phyloP scores from a whole-genome alignment of 2,797 vertebrate genomes.

The Hybognathus amarus region DNA sequence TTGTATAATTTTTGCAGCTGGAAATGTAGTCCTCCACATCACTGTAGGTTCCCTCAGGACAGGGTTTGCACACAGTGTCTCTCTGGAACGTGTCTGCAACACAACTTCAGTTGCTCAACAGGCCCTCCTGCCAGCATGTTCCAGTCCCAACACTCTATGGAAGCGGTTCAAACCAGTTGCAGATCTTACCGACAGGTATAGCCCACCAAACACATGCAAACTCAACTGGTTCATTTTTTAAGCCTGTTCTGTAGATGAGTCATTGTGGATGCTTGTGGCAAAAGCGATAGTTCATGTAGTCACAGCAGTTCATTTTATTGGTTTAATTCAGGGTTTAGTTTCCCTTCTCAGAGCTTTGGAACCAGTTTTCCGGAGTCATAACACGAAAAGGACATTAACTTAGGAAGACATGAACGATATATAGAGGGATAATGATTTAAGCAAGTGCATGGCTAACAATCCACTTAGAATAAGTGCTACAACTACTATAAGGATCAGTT shows the following conservation, averaged over 20 bases:
- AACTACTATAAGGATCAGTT: background rate
- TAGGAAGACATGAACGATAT: background rate
- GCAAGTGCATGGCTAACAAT: background rate
- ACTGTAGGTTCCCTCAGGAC: constrained; percentile 68
- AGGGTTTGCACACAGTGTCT: constrained; percentile 64
- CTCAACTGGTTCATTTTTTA: background rate
- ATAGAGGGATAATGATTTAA: background rate
- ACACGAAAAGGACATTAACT: background rate
- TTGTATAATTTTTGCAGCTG: constrained; percentile 67
- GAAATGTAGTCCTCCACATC: constrained; percentile 65
- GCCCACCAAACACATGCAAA: background rate
- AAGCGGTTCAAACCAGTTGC: background rate
- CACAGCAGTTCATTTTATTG: background rate
- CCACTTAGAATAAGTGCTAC: background rate
- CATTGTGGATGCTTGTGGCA: background rate
- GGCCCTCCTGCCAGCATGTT: background rate
- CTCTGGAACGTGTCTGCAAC: constrained; percentile 59
- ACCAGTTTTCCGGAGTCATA: background rate
- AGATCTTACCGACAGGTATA: background rate
- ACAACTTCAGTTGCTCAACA: constrained; percentile 3
- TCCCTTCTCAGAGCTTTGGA: background rate
- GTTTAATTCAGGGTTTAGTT: background rate
- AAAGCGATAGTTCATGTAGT: background rate
- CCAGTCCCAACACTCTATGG: background rate
- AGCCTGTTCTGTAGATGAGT: background rate